Evolutionary conservation across 2,113 vertebrate species (phyloP), one percentile per base, ranked within the genome.

Genomic region (Heterochromis multidens): DNA sequence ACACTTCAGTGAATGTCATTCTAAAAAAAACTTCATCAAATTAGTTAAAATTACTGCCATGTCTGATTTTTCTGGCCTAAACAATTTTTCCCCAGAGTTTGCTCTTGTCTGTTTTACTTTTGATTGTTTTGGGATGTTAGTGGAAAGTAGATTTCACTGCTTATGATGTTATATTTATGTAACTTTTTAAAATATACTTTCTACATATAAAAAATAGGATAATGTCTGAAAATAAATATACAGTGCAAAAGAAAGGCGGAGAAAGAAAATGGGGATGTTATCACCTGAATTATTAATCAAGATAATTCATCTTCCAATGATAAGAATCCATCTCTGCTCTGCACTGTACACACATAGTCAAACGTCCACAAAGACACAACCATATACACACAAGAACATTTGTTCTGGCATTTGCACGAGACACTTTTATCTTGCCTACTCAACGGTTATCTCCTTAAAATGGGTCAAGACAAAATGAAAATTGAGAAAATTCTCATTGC

Each of bases 251-350:
- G 27, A 77, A 40, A 88, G 37, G 65, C 76, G 82, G 77, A 37
- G 27, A 63, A 8, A 61, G 67, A 59, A 16, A 54, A 61, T 58
- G 23, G 12, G 49, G 37, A 85, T 85, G 59, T 82, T 91, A 88
- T 87, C 84, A 89, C 81, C 85, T 94, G 86, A 93, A 94, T 95
- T 93, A 94, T 95, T 94, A 91, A 94, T 92, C 82, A 87, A 91
- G 82, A 89, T 89, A 93, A 93, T 92, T 89, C 81, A 85, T 87
- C 67, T 83, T 54, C 86, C 80, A 77, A 59, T 92, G 93, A 93
- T 86, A 90, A 91, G 62, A 91, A 91, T 92, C 62, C 56, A 62
- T 88, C 84, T 89, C 84, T 77, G 37, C 21, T 23, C 63, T 17
- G 40, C 65, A 49, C 79, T 77, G 76, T 57, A 37, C 25, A 7